phyloP scores from a whole-genome alignment of 1,140 invertebrate species.

The Phortica variegata region DNA sequence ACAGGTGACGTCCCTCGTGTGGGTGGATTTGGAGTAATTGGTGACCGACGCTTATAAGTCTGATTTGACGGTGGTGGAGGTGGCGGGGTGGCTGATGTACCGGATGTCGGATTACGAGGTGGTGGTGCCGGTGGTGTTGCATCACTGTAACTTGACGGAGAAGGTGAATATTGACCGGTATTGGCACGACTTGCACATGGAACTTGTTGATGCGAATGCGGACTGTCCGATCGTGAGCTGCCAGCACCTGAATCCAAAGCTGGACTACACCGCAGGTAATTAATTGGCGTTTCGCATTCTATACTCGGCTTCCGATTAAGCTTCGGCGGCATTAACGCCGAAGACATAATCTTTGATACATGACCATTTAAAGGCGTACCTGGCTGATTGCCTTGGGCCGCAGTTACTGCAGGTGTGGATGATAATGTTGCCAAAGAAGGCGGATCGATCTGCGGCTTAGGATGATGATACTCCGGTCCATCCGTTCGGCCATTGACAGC shows the following conservation, averaged over 20 bases:
- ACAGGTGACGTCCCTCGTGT: conserved; percentile 77
- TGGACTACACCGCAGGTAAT: conserved; percentile 71
- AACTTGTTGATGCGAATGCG: conserved; percentile 65
- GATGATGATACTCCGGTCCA: conserved; percentile 45
- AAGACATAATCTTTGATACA: conserved; percentile 48
- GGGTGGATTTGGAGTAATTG: conserved; percentile 65
- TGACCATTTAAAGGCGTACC: conserved; percentile 34
- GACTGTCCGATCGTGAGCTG: conserved; percentile 86
- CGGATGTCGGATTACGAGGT: conserved; percentile 62
- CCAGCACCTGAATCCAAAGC: conserved; percentile 83
- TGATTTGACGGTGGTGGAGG: conserved; percentile 72
- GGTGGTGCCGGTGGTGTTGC: conserved; percentile 72
- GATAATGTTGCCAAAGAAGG: conserved; percentile 35
- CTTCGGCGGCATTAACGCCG: conserved; percentile 66
- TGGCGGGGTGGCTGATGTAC: conserved; percentile 70
- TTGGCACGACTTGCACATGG: conserved; percentile 50
- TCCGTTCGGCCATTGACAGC: conserved; percentile 48
- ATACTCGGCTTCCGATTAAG: conserved; percentile 83
- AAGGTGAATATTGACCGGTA: conserved; percentile 68
- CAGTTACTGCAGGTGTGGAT: conserved; percentile 29
- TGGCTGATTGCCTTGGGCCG: conserved; percentile 12
- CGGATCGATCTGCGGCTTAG: conserved; percentile 43
- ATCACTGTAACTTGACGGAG: conserved; percentile 63
- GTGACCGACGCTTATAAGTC: conserved; percentile 82
- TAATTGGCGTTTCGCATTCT: conserved; percentile 72